These are phyloP conservation scores for Calyptomena viridis DNA, from an alignment of 2,113 vertebrate genomes.

Conservation along the genomic window DNA sequence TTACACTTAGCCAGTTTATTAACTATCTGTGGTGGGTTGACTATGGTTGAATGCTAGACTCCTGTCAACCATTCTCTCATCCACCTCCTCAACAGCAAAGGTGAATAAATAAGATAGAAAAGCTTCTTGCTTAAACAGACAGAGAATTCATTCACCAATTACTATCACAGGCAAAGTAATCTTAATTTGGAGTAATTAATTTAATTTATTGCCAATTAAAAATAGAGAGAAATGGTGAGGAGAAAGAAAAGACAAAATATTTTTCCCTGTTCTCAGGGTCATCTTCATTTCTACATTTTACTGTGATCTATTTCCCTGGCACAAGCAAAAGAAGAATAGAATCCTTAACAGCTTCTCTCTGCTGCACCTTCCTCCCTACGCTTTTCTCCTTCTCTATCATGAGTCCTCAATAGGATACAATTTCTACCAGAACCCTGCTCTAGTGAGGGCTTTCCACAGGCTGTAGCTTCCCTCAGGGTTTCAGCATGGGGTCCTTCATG, in stretches of 20 bases:
- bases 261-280: background rate
- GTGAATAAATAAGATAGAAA: background rate
- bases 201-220: background rate
- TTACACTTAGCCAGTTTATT: background rate
- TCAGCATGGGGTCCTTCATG: rapidly evolving
- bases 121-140: background rate
- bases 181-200: background rate
- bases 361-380: background rate
- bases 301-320: rapidly evolving
- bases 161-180: background rate
- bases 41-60: background rate
- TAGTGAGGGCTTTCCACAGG: rapidly evolving
- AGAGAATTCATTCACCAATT: background rate
- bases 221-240: background rate
- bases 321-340: background rate
- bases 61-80: background rate
- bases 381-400: background rate
- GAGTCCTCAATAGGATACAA: rapidly evolving
- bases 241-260: background rate
- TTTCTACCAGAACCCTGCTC: background rate
- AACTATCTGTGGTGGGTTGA: background rate
- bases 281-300: background rate
- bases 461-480: background rate
- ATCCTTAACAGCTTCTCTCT: background rate
- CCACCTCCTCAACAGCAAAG: background rate